Base-by-base conservation (phyloP, 2,797 vertebrate species). In the Chrysocyon brachyurus region DNA sequence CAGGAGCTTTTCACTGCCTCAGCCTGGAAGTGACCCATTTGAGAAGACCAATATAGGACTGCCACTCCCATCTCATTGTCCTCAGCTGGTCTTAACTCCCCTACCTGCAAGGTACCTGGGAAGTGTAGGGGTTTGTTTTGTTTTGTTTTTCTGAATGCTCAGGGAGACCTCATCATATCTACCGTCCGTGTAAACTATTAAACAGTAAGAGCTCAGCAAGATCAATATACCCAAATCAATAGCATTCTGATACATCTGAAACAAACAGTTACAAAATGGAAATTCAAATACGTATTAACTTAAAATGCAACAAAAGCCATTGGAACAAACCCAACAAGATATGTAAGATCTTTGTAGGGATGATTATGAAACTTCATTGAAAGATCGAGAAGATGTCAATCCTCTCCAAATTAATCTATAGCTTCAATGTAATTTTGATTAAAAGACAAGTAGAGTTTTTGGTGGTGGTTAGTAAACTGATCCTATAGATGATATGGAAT, bases 271-370 rank as follows among this genome's bases (percentile, higher is more conserved):
- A 95, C 6, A 93, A 82, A 79, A 94, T 49, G 6, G 61, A 54
- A 52, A 79, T 92, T 85, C 72, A 93, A 93, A 93, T 49, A 64
- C 17, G 88, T 68, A 26, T 11, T 54, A 83, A 87, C 81, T 85
- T 87, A 94, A 96, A 95, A 84, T 77, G 36, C 52, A 96, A 61
- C 66, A 81, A 75, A 94, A 93, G 17, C 66, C 24, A 56, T 52
- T 79, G 26, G n/a, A 89, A 87, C 21, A 94, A 96, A 95, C 33
- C 52, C 85, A 91, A 54, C 26, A 73, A 90, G 14, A 85, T 72
- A 61, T 11, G 52, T 14, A 84, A 87, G 36, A 73, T 49, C 36
- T 90, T 95, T 95, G 9, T 64, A 73, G 33, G 85, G n/a, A 75
- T 77, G 89, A 90, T 87, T 57, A 49, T 31, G 88, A 54, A 89